Base-by-base conservation (phyloP, 1,140 invertebrate genomes). In the Rhysida immarginata region DNA sequence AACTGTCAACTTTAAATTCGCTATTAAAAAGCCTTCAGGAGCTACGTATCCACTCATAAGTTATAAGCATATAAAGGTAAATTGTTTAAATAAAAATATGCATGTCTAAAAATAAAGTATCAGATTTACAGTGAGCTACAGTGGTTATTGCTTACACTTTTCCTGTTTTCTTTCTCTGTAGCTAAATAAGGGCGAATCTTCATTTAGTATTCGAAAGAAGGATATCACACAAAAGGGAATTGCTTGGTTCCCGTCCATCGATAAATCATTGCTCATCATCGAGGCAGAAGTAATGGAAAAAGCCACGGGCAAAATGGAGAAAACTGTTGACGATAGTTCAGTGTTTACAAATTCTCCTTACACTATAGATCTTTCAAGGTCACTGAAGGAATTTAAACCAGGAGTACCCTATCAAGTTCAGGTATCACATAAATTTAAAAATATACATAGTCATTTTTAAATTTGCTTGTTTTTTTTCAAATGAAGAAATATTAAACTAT, bases 211-310 rank as follows among this genome's bases (percentile, higher is more conserved):
- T 51, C 11, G 5, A 3, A 25, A 25, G 26, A 26, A 21, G 26
- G 24, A 26, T 21, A 51, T 51, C 20, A 51, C 11, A 11, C 61
- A 60, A 16, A 59, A 62, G 8, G 56, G 62, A 44, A 50, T 54
- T 1, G 61, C 61, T 11, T 66, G 66, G 63, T 66, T 66, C 54
- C 65, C 67, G 3, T 61, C 62, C 21, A 54, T 63, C 13, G 41
- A 46, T 2, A 64, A 63, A 5, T 65, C 61, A 13, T 58, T 59
- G 13, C 51, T 71, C 2, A 58, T 65, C 23, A 58, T 71, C 43
- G 63, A 69, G 54, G 69, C 64, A 11, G 58, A 58, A 3, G 66
- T 71, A 16, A 62, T 63, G 1, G 70, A 71, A 58, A 26, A 53
- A 24, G 64, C 66, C n/a, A 65, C 68, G 5, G 67, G 68, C 5